Evolutionary conservation across 2,797 vertebrate genomes (phyloP).

Genomic region (Trachops cirrhosus): DNA sequence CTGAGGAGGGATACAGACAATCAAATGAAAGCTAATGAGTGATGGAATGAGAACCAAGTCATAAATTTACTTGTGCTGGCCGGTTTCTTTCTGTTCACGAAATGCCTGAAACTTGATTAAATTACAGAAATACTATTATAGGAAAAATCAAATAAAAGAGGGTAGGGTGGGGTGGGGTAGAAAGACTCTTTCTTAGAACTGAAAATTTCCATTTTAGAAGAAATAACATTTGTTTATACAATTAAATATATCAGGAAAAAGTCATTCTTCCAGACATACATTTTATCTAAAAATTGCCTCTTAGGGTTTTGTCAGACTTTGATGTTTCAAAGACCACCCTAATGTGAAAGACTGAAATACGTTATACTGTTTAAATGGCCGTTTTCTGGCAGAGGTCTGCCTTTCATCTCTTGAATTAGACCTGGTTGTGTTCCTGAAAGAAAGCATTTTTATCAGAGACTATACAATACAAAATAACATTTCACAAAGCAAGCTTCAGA

Average conservation of each 20-base stretch:
- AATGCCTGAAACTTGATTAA: conserved; percentile 52
- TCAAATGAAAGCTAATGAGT: conserved; percentile 46
- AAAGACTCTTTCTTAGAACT: neutral
- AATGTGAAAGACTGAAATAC: conserved; percentile 24
- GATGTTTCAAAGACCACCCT: conserved; percentile 1
- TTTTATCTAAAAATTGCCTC: conserved; percentile 10
- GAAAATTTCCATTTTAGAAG: conserved; percentile 7
- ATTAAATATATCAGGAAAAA: neutral
- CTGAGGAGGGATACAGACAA: conserved; percentile 47
- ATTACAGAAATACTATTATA: conserved; percentile 4
- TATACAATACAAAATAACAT: neutral
- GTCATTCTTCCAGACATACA: neutral
- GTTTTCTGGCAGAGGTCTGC: neutral
- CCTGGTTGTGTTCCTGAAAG: conserved; percentile 1
- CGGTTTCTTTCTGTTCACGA: conserved; percentile 32
- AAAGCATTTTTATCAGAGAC: conserved; percentile 22
- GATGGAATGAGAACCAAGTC: neutral
- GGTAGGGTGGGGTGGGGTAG: neutral
- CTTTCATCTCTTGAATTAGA: conserved; percentile 37
- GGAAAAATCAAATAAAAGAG: neutral
- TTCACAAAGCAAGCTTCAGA: neutral
- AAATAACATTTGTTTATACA: conserved; percentile 14
- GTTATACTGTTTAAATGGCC: neutral
- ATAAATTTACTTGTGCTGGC: neutral
- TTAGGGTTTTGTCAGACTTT: neutral